phyloP scores from a whole-genome alignment of 2,797 vertebrate species.

The Thunnus albacares region DNA sequence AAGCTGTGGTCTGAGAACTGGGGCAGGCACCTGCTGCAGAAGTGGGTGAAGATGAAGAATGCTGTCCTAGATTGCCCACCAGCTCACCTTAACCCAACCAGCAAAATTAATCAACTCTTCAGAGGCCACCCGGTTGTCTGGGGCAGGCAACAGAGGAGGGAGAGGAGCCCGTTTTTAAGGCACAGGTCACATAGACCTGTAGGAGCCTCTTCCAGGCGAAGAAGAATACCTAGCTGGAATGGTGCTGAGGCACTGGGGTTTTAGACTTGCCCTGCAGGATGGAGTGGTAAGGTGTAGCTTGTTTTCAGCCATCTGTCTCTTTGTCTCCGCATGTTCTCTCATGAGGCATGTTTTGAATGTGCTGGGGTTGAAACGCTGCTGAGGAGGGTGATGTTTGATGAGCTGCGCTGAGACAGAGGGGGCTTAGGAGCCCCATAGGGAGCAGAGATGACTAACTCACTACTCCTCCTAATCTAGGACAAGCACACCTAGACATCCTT shows the following conservation, averaged over 20 bases:
- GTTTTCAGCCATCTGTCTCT: constrained; percentile 80
- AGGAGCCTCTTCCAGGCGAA: constrained; percentile 41
- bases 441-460: constrained; percentile 83
- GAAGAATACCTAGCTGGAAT: constrained; percentile 40
- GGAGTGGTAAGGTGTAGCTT: constrained; percentile 60
- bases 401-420: constrained; percentile 73
- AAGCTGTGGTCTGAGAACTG: constrained; percentile 81
- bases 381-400: constrained; percentile 82
- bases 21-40: constrained; percentile 88
- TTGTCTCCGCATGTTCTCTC: constrained; percentile 68
- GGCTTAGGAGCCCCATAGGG: constrained; percentile 73
- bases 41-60: constrained; percentile 88
- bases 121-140: constrained; percentile 78
- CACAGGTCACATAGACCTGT: constrained; percentile 78
- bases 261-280: constrained; percentile 64
- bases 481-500: constrained; percentile 88
- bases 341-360: constrained; percentile 71
- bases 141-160: constrained; percentile 71
- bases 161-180: constrained; percentile 58
- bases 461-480: constrained; percentile 87
- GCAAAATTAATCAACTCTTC: constrained; percentile 85
- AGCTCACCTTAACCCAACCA: constrained; percentile 80
- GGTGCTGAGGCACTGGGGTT: constrained; percentile 51
- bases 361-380: constrained; percentile 71
- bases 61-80: constrained; percentile 85